Conservation (phyloP, 2,113 vertebrate genomes). For the Clupea harengus region DNA sequence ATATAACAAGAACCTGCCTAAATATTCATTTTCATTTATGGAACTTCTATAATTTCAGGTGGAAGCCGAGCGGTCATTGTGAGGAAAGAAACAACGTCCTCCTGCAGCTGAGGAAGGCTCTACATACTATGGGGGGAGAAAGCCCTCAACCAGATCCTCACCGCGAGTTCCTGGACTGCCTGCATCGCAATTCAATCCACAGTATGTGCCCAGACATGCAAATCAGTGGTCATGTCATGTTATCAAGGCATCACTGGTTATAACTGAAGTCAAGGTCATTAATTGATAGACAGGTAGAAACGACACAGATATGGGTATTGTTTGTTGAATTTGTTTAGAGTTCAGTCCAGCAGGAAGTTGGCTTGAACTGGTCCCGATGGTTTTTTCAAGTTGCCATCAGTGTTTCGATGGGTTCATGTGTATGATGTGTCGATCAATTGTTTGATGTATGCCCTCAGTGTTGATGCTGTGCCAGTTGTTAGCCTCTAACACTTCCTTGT, state of each 20-base stretch:
- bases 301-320: too few relatives aligned
- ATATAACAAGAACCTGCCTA: too few relatives aligned
- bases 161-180: constrained; percentile 55
- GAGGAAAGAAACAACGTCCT: constrained; percentile 41
- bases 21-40: neutral
- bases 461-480: neutral
- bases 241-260: neutral
- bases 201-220: constrained; percentile 48
- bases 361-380: neutral
- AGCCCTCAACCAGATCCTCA: constrained; percentile 42
- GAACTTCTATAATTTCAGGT: constrained; percentile 52
- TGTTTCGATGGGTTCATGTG: neutral
- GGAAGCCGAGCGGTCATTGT: constrained; percentile 35
- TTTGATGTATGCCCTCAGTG: neutral
- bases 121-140: constrained; percentile 54
- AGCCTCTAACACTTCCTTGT: neutral
- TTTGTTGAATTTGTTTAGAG: neutral
- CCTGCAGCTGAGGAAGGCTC: constrained; percentile 54
- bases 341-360: neutral
- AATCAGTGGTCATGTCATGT: neutral
- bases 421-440: neutral
- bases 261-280: neutral
- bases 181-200: constrained; percentile 58
- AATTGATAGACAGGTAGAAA: too few relatives aligned
- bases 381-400: neutral